phyloP scores from a whole-genome alignment of 2,888 invertebrate genomes.

The Pammene aurita region DNA sequence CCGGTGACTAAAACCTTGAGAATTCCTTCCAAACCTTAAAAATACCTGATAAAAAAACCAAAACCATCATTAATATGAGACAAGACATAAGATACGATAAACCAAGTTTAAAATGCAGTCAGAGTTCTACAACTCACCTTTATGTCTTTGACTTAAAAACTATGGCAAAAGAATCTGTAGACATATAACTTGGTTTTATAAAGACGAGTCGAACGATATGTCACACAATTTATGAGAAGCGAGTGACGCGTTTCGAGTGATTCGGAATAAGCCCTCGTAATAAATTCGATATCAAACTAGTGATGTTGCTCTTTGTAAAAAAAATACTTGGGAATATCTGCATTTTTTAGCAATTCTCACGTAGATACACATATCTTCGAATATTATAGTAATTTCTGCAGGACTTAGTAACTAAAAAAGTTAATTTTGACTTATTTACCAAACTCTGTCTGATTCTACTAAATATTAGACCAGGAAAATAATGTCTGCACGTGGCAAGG shows the following conservation, averaged over 20 bases:
- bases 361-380: not conserved
- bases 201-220: conserved; percentile 39
- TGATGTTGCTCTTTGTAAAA: conserved; percentile 1
- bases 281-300: conserved; percentile 39
- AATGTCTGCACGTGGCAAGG: no score
- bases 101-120: conserved; percentile 10
- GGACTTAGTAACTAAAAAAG: no score
- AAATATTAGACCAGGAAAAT: no score
- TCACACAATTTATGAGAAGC: conserved; percentile 42
- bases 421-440: no score
- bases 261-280: conserved; percentile 41
- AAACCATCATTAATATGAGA: conserved; percentile 41
- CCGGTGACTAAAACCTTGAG: conserved; percentile 45
- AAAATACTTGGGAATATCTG: not conserved
- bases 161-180: not conserved
- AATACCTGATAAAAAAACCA: conserved; percentile 40
- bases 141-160: conserved; percentile 23
- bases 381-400: no score
- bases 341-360: not conserved
- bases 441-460: no score
- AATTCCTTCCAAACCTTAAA: conserved; percentile 42
- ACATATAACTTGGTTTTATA: conserved; percentile 28
- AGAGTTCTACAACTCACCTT: not conserved
- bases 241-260: conserved; percentile 42
- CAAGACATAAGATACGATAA: conserved; percentile 38